Evolutionary conservation across 2,888 invertebrate genomes (phyloP), one percentile per base, ranked within the genome.

Genomic region (Coelinius sp.): DNA sequence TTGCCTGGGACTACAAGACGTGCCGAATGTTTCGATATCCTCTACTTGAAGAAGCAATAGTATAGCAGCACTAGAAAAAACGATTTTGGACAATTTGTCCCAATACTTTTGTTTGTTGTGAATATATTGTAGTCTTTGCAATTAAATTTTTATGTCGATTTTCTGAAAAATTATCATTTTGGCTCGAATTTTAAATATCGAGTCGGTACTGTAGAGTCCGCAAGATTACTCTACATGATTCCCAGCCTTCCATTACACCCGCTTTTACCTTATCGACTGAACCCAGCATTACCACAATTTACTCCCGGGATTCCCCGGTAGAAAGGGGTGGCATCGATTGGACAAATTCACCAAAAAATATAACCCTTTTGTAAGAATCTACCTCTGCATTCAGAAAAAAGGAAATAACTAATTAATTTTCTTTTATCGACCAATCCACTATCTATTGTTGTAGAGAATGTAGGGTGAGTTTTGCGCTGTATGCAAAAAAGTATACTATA

Each of bases 191-290:
- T 20, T 24, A 22, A 41, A n/a, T 25, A 56, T 31, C 3, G 35
- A 59, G 59, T 59, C 59, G 59, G 59, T 59, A 59, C 35, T 31
- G 59, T 20, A 59, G 59, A 59, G 59, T 59, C 38, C 68, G 71
- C 56, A 64, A 72, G 68, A 35, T 35, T 59, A 14, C 17, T 12
- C 31, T 27, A n/a, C 27, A 31, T 56, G 2, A 56, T 27, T 59
- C 8, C 20, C 46, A 49, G 17, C 20, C n/a, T 44, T 44, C 44
- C 44, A n/a, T n/a, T 44, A 14, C 44, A 12, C 10, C 59, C 31
- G 22, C 31, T 31, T 31, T 59, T 27, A 25, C 82, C 84, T 85
- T 87, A 87, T 87, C 87, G 87, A 86, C 86, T 81, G 86, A 80
- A 83, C 46, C 17, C 46, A 49, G 46, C 71, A 52, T 63, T 68